Percentiles rank a stretch among this genome's conserved stretches.
Evolutionary conservation across 2,888 invertebrate genomes (phyloP).

Genomic region (Arrhopalites spinosus): DNA sequence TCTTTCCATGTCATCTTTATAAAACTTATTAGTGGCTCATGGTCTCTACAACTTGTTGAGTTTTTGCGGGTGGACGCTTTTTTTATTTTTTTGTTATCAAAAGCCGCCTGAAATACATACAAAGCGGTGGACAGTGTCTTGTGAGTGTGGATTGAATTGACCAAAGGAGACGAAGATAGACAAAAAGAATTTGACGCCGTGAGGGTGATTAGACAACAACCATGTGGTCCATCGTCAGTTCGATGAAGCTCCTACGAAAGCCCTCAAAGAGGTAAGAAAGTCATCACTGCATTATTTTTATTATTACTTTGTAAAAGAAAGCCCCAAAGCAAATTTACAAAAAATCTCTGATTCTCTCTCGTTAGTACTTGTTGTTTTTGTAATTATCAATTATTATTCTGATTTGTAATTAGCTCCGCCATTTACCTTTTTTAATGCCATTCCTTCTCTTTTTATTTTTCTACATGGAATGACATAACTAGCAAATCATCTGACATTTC

Average conservation of each 20-base stretch:
- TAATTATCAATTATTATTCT: conserved; percentile 34
- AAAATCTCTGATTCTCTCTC: conserved; percentile 15
- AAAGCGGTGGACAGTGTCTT: background rate
- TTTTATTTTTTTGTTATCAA: background rate
- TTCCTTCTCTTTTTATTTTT: background rate
- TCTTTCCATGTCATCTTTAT: no score
- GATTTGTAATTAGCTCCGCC: conserved; percentile 24
- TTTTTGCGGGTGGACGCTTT: conserved; percentile 11
- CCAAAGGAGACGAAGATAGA: background rate
- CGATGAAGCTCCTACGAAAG: conserved; percentile 52
- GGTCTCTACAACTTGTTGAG: background rate
- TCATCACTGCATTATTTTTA: conserved; percentile 3
- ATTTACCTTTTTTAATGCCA: conserved; percentile 19
- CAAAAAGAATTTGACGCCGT: conserved; percentile 12
- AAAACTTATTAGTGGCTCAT: background rate
- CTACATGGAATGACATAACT: background rate
- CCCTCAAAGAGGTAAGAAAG: conserved; percentile 52
- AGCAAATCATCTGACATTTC: background rate
- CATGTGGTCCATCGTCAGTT: conserved; percentile 54
- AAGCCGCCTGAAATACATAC: background rate
- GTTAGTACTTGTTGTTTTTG: conserved; percentile 23
- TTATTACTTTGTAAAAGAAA: background rate
- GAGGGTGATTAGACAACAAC: conserved; percentile 26
- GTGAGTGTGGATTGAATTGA: background rate
- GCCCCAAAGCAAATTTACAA: background rate